Evolutionary conservation across 2,113 vertebrate species (phyloP), one percentile per base, ranked within the genome.

Genomic region (Triplophysa siluroides): DNA sequence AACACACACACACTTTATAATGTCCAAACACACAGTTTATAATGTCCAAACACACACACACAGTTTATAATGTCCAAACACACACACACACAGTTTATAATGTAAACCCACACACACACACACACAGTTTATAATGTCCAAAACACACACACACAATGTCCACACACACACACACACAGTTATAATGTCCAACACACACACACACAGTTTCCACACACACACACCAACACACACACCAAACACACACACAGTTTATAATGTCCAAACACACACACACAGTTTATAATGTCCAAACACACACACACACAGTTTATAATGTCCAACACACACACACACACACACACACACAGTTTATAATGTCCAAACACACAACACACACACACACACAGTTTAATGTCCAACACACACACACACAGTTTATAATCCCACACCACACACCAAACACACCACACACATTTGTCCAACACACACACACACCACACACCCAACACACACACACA

Each of bases 401-500:
- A n/a, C n/a, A n/a, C n/a, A n/a, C n/a, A n/a, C n/a, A n/a, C n/a
- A n/a, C n/a, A n/a, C n/a, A n/a, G n/a, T n/a, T n/a, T n/a, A n/a
- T n/a, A n/a, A n/a, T n/a, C n/a, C n/a, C n/a, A n/a, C n/a, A n/a
- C n/a, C n/a, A n/a, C n/a, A n/a, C n/a, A n/a, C n/a, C n/a, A 18
- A 45, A 45, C 8, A 74, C 54, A 56, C 24, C 65, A 67, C 12
- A 67, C 1, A 67, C 65, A n/a, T n/a, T n/a, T n/a, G n/a, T n/a
- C n/a, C n/a, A n/a, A 82, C 79, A 50, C 56, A 76, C 19, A 67
- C 26, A 21, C 2, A 54, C 41, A 76, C n/a, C n/a, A n/a, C n/a
- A n/a, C n/a, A n/a, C n/a, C n/a, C n/a, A n/a, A n/a, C n/a, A n/a
- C n/a, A n/a, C n/a, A n/a, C n/a, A 45, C 8, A 74, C 54, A 56